phyloP scores from a whole-genome alignment of 2,113 vertebrate species.

The Aegypius monachus region DNA sequence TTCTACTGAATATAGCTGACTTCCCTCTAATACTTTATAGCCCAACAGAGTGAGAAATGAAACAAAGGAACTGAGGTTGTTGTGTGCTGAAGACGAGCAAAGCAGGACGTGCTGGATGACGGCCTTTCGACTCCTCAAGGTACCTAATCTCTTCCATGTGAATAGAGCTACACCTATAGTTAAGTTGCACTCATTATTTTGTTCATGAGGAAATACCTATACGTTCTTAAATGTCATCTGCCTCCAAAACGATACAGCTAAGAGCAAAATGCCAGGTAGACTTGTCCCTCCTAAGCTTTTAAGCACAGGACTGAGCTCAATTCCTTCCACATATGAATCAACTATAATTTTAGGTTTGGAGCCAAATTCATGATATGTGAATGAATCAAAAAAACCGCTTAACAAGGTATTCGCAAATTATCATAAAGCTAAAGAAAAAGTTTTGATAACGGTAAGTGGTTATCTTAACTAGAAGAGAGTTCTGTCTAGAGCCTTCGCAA shows the following conservation, averaged over 20 bases:
- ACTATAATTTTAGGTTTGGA: neutral
- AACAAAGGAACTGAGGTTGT: conserved; percentile 87
- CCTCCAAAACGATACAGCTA: neutral
- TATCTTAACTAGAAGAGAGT: neutral
- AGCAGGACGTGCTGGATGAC: conserved; percentile 92
- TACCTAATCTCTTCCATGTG: conserved; percentile 38
- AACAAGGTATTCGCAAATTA: neutral
- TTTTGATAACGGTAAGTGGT: neutral
- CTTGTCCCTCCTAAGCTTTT: neutral
- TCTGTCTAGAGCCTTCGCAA: neutral
- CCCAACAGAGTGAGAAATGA: conserved; percentile 88
- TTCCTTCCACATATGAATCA: neutral
- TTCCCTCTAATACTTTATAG: conserved; percentile 65
- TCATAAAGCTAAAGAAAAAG: neutral
- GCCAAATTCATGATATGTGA: neutral
- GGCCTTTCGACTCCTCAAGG: conserved; percentile 95
- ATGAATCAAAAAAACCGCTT: neutral
- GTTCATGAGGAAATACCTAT: neutral
- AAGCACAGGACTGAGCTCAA: neutral
- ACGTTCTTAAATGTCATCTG: neutral
- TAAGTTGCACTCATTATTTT: neutral
- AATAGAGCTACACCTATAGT: neutral
- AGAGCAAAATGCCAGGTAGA: neutral
- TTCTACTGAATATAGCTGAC: neutral
- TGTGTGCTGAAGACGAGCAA: conserved; percentile 95